A percentile compares a stretch with the other conserved stretches of the same genome.
Evolutionary conservation across 1,140 invertebrate genomes (phyloP).

Genomic region (Drosophila hydei): DNA sequence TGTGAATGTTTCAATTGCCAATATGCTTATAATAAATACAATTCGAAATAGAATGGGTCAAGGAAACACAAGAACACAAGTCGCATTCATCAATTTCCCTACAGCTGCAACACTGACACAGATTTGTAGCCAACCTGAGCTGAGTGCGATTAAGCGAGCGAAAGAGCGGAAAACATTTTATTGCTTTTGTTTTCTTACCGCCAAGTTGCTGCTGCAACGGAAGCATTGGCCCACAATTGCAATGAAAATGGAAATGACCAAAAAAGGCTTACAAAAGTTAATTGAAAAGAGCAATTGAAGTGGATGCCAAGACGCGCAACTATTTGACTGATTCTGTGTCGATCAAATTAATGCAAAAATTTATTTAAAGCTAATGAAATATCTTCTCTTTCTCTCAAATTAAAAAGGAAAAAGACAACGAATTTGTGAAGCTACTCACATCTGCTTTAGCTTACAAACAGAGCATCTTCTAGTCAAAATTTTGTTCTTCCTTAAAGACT

Average conservation of each 20-base stretch:
- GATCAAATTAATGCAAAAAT: too few species aligned
- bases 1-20: conserved; percentile 63
- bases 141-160: conserved; percentile 9
- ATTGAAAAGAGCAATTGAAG: background rate
- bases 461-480: too few species aligned
- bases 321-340: too few species aligned
- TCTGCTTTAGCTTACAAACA: too few species aligned
- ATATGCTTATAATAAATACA: conserved; percentile 68
- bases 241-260: conserved; percentile 61
- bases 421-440: too few species aligned
- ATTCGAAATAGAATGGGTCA: conserved; percentile 41
- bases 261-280: conserved; percentile 31
- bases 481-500: too few species aligned
- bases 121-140: conserved; percentile 56
- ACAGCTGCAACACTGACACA: conserved; percentile 27
- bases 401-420: too few species aligned
- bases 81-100: conserved; percentile 74
- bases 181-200: conserved; percentile 59
- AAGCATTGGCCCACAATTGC: conserved; percentile 35
- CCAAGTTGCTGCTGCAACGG: conserved; percentile 20
- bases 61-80: conserved; percentile 33
- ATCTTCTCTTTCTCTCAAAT: too few species aligned
- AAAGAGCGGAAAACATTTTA: conserved; percentile 52
- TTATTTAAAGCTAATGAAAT: too few species aligned
- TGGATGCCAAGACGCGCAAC: background rate